Evolutionary conservation across 2,797 vertebrate genomes (phyloP), one percentile per base, ranked within the genome.

Genomic region (Crocidura indochinensis): DNA sequence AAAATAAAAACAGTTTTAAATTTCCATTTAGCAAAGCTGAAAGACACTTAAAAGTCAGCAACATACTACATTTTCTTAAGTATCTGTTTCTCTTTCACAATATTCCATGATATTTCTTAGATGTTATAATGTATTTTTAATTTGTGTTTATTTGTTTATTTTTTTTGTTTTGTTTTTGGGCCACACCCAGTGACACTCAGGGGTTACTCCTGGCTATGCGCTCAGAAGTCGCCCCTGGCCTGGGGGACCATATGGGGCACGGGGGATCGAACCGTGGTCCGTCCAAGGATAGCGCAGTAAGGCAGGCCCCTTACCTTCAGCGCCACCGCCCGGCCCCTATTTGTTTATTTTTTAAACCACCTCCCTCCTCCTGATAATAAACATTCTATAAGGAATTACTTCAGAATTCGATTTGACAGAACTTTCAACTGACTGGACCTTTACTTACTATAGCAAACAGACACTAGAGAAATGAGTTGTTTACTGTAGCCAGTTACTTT

Each of bases 1-100:
- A 67, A 84, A 74, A 85, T 81, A 73, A 84, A 24, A 78, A 69
- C 0, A 87, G 44, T 86, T 90, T 77, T 77, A 38, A 38, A 17
- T 68, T 93, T 91, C 46, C n/a, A 27, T 27, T 90, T 78, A 67
- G 49, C 51, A 81, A 93, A 87, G 11, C 31, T 91, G 51, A 86
- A 74, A 72, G 46, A 20, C 62, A 73, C 49, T 46, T 46, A 87
- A 75, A 56, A 80, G 64, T 68, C 47, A 82, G 27, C 73, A 67
- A 88, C 78, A 64, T 29, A 31, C 10, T 78, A 31, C 4, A 17
- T 27, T 89, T 89, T 92, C 64, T 49, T 91, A 88, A 94, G 89
- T 72, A 49, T 76, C 68, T 47, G 17, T 5, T 71, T 91, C 51
- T 93, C 51, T 91, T 88, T 82, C 89, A 27, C 56, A 87, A 10